Conservation (phyloP, 2,113 vertebrate species). For the Spizaetus ornatus region DNA sequence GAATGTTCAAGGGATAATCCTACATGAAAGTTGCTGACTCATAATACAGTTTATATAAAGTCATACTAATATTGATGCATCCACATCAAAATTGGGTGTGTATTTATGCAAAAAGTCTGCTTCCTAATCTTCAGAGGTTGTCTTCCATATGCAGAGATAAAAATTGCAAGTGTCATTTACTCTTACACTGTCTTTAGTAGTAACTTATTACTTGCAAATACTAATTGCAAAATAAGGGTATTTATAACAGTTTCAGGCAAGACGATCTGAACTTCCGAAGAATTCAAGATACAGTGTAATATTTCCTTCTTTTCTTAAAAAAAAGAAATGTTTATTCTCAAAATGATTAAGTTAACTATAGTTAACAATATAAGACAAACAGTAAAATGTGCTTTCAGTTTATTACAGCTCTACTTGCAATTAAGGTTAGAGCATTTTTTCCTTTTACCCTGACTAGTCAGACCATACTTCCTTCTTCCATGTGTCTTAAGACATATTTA, state of each 20-base stretch:
- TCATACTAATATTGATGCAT: not conserved
- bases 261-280: not conserved
- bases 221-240: not conserved
- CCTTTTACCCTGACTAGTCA: not conserved
- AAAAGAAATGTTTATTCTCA: not conserved
- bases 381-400: not conserved
- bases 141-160: not conserved
- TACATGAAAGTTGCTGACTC: not conserved
- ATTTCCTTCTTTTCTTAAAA: not conserved
- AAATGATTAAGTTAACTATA: not conserved
- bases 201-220: not conserved
- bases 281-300: not conserved
- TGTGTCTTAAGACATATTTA: not conserved
- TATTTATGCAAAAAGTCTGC: not conserved
- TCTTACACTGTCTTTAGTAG: not conserved
- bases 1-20: not conserved
- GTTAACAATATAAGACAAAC: not conserved
- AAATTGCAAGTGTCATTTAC: not conserved
- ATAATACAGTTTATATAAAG: not conserved
- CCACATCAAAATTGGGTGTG: not conserved
- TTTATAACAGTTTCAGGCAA: not conserved
- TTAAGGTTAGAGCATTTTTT: not conserved
- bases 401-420: not conserved
- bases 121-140: not conserved
- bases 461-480: not conserved